phyloP scores from a whole-genome alignment of 2,113 vertebrate genomes.

The Trogon melanurus region DNA sequence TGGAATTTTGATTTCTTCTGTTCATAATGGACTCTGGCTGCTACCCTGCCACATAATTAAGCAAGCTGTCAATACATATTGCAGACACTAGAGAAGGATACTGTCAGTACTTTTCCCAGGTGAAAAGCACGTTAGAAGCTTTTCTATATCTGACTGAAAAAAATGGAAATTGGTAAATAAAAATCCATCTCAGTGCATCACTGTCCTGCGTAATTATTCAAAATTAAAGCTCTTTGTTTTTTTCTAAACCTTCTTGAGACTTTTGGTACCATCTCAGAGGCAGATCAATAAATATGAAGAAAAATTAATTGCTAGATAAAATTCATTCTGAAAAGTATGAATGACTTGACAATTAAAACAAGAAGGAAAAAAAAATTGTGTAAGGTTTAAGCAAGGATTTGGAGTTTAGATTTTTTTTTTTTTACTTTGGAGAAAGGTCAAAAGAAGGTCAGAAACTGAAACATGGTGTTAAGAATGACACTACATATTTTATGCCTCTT shows the following conservation, averaged over 20 bases:
- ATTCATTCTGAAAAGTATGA: not conserved
- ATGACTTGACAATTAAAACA: not conserved
- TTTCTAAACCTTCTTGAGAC: not conserved
- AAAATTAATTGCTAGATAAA: not conserved
- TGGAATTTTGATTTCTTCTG: slow-evolving; percentile 44
- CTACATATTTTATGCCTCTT: not conserved
- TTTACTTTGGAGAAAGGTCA: not conserved
- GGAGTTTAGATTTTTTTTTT: not conserved
- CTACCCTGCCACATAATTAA: slow-evolving; percentile 19
- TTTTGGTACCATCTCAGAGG: not conserved
- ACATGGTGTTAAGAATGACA: not conserved
- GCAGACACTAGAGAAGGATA: not conserved
- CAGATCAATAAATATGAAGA: not conserved
- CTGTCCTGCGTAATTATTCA: not conserved
- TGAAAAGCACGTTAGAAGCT: not conserved
- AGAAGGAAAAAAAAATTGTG: not conserved
- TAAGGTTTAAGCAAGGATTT: not conserved
- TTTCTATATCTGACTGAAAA: not conserved
- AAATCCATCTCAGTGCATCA: not conserved
- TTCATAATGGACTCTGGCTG: not conserved
- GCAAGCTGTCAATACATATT: slow-evolving; percentile 6
- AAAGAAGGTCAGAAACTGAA: not conserved
- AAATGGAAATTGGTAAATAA: not conserved
- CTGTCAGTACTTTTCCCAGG: not conserved
- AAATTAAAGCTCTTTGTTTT: not conserved